These are phyloP conservation scores for Leptodactylus fuscus DNA, from an alignment of 2,113 vertebrate genomes.

Conservation along the genomic window DNA sequence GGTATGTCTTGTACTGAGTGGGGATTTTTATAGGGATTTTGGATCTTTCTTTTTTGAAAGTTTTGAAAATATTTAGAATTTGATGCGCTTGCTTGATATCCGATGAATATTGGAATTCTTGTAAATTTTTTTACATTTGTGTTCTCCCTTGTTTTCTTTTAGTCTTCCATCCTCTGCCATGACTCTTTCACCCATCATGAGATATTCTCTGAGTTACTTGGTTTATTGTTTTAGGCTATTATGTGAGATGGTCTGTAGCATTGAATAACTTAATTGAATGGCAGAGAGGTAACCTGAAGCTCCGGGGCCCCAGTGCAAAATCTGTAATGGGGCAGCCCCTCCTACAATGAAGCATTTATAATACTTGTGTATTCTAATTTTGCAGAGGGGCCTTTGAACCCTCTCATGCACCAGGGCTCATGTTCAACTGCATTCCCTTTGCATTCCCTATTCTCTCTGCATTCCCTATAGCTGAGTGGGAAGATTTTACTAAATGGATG, in stretches of 20 bases:
- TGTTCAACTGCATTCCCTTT: background rate
- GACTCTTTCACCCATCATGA: background rate
- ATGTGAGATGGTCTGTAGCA: background rate
- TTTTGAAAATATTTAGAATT: conserved; percentile 19
- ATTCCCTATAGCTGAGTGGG: too few species aligned
- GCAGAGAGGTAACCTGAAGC: background rate
- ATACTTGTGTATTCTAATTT: background rate
- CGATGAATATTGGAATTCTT: background rate
- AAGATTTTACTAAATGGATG: background rate
- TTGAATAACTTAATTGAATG: background rate
- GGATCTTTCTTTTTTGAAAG: background rate
- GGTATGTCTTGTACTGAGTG: background rate
- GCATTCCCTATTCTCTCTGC: background rate
- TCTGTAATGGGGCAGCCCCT: background rate
- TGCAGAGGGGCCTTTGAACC: background rate
- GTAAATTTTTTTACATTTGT: background rate
- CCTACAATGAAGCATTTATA: background rate
- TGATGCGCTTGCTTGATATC: background rate
- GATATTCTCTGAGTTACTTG: background rate
- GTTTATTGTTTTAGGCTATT: background rate
- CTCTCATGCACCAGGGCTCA: background rate
- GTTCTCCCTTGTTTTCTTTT: background rate
- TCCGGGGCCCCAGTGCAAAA: background rate
- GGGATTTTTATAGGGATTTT: background rate
- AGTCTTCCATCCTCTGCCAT: background rate